Percentiles rank a stretch among this genome's conserved stretches.
Conservation (phyloP, 2,797 vertebrate genomes). For the Xiphophorus birchmanni region DNA sequence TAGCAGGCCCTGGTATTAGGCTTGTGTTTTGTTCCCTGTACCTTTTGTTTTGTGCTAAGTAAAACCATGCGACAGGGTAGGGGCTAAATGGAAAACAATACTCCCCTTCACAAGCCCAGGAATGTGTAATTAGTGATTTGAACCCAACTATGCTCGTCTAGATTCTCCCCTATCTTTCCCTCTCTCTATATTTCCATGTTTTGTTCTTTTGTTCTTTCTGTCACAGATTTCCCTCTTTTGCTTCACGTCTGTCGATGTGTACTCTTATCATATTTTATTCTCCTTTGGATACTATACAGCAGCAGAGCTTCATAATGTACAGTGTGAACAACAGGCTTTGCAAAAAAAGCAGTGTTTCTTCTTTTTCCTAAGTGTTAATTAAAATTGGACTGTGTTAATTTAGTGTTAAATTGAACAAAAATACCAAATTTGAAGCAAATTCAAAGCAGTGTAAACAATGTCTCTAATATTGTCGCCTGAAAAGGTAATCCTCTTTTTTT, state of each 20-base stretch:
- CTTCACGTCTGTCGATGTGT: conserved; percentile 50
- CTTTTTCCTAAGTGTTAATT: conserved; percentile 29
- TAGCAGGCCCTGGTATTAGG: conserved; percentile 74
- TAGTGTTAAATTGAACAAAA: conserved; percentile 34
- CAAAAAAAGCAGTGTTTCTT: conserved; percentile 56
- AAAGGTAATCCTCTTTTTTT: conserved; percentile 8
- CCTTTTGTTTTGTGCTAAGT: conserved; percentile 83
- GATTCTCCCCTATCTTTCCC: conserved; percentile 72
- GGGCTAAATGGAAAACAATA: conserved; percentile 81
- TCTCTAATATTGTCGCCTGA: conserved; percentile 59
- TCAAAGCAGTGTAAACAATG: conserved; percentile 37
- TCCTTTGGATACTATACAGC: conserved; percentile 46
- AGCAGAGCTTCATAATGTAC: conserved; percentile 39
- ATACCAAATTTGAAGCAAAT: conserved; percentile 62
- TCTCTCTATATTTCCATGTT: conserved; percentile 62
- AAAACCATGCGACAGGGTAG: conserved; percentile 81
- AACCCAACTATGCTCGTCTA: conserved; percentile 70
- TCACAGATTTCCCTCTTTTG: conserved; percentile 56
- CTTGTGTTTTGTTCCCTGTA: conserved; percentile 79
- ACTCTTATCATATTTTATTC: conserved; percentile 47
- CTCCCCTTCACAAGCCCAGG: conserved; percentile 80
- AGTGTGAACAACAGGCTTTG: conserved; percentile 60
- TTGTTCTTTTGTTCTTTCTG: conserved; percentile 69
- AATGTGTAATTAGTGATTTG: conserved; percentile 83
- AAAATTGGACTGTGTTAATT: too few relatives aligned